Evolutionary conservation across 2,797 vertebrate species (phyloP).

Genomic region (Kryptopterus vitreolus): DNA sequence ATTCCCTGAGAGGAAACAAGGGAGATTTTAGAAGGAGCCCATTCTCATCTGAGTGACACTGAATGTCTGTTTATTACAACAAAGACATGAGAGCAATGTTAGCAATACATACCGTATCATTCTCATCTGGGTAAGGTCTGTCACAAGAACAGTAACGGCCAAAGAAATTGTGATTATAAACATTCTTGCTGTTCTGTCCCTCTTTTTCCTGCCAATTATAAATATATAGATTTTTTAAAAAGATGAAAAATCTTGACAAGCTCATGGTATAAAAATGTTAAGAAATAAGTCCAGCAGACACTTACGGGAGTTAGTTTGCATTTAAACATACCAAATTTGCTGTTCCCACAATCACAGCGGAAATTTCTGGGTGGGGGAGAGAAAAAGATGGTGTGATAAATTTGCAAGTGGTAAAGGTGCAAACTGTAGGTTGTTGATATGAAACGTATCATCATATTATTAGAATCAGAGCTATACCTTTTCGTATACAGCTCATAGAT

Average conservation of each 20-base stretch:
- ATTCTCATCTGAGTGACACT: too few species aligned
- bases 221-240: conserved; percentile 29
- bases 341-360: conserved; percentile 90
- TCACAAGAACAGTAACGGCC: conserved; percentile 91
- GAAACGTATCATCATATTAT: neutral
- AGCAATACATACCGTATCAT: conserved; percentile 80
- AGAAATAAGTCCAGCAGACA: conserved; percentile 8
- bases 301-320: conserved; percentile 89
- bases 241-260: too few species aligned
- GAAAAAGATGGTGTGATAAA: neutral
- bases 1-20: too few species aligned
- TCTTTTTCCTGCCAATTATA: conserved; percentile 79
- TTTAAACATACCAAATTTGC: conserved; percentile 84
- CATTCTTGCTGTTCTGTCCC: conserved; percentile 79
- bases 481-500: conserved; percentile 93
- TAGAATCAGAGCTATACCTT: conserved; percentile 71
- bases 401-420: neutral
- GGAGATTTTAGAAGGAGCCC: too few species aligned
- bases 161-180: conserved; percentile 90
- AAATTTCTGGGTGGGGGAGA: conserved; percentile 68
- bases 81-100: neutral
- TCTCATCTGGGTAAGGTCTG: conserved; percentile 89
- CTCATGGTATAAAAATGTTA: too few species aligned
- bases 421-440: neutral
- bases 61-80: too few species aligned